A percentile compares a stretch with the other conserved stretches of the same genome.
Conservation (phyloP, 2,113 vertebrate species). For the Butorides virescens region DNA sequence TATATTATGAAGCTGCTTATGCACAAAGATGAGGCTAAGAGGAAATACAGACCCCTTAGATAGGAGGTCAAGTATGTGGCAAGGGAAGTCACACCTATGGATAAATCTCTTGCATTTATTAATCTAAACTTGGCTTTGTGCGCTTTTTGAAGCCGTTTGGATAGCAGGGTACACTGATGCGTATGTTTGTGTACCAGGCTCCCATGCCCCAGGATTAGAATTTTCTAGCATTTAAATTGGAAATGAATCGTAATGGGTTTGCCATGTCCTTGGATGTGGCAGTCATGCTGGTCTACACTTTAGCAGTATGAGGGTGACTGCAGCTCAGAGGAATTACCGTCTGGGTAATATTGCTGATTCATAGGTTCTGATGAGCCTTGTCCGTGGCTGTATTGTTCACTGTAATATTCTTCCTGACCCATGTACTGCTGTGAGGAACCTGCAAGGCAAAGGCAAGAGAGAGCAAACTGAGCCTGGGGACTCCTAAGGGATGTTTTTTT, state of each 20-base stretch:
- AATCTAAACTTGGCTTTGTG: not conserved
- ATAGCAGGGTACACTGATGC: not conserved
- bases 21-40: not conserved
- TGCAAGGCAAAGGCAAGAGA: constrained; percentile 61
- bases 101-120: not conserved
- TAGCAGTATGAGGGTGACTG: not conserved
- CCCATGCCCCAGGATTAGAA: not conserved
- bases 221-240: not conserved
- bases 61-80: not conserved
- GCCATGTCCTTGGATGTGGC: not conserved
- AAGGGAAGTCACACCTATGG: not conserved
- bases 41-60: not conserved
- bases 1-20: not conserved
- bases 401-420: constrained; percentile 96
- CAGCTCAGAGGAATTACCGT: constrained; percentile 79
- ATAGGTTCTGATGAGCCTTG: constrained; percentile 89
- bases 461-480: not conserved
- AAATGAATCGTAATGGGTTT: not conserved
- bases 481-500: not conserved
- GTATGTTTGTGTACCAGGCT: not conserved
- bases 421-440: constrained; percentile 92
- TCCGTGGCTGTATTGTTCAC: constrained; percentile 91
- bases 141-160: not conserved
- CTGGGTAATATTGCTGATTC: constrained; percentile 94
- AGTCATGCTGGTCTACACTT: not conserved